phyloP scores from a whole-genome alignment of 2,113 vertebrate genomes.

The Pristiophorus japonicus region DNA sequence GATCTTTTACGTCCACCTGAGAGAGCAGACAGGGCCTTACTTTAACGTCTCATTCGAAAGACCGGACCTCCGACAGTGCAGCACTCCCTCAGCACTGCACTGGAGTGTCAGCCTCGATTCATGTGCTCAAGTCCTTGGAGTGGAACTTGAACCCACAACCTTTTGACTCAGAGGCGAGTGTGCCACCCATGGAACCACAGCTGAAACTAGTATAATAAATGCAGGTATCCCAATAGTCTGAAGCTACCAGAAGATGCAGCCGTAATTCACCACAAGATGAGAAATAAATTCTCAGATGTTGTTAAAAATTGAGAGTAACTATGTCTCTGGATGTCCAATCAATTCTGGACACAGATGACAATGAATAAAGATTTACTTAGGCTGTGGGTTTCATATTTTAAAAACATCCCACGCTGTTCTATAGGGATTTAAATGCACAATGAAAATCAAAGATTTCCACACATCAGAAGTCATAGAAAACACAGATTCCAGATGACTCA shows the following conservation, averaged over 20 bases:
- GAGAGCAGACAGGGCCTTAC: too few relatives aligned
- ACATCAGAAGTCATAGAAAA: not conserved
- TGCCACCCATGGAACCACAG: too few relatives aligned
- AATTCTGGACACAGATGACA: not conserved
- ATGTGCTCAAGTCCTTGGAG: too few relatives aligned
- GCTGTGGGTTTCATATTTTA: not conserved
- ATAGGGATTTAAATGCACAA: not conserved
- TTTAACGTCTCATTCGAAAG: too few relatives aligned
- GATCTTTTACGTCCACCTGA: too few relatives aligned
- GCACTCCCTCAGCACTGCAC: too few relatives aligned
- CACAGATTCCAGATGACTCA: not conserved
- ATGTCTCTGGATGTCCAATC: not conserved
- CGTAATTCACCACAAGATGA: not conserved
- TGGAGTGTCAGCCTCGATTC: too few relatives aligned
- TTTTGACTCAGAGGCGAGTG: too few relatives aligned
- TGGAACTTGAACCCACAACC: too few relatives aligned
- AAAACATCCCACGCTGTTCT: not conserved
- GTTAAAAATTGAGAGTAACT: not conserved
- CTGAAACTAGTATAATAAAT: too few relatives aligned
- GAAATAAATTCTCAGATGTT: not conserved
- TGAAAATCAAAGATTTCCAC: constrained; percentile 3
- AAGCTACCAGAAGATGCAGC: not conserved
- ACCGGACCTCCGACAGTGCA: too few relatives aligned
- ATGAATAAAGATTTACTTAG: not conserved
- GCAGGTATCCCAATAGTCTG: too few relatives aligned